Conservation (phyloP, 1,140 invertebrate species). For the Prorops nasuta region DNA sequence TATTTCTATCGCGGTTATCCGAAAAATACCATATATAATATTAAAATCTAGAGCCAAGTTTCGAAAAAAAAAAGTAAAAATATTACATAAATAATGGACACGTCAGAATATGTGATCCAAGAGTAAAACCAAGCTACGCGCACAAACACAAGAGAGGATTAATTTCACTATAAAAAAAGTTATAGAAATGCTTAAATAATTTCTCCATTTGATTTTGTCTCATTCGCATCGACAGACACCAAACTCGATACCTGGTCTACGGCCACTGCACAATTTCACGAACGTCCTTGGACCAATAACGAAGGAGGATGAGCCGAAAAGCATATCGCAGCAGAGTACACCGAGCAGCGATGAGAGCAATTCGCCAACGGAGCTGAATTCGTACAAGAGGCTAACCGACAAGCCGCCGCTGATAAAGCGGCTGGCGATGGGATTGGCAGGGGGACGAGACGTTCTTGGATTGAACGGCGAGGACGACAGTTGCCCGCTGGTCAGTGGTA, state of each 20-base stretch:
- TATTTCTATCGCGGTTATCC: too few species aligned
- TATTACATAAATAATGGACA: too few species aligned
- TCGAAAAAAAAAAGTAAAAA: too few species aligned
- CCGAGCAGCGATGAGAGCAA: conserved; percentile 83
- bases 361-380: conserved; percentile 85
- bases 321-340: conserved; percentile 62
- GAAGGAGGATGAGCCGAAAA: conserved; percentile 48
- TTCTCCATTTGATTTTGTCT: too few species aligned
- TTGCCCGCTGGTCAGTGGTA: conserved; percentile 61
- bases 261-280: conserved; percentile 54
- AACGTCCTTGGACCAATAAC: conserved; percentile 53
- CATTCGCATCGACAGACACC: conserved; percentile 40
- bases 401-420: conserved; percentile 81
- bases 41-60: too few species aligned
- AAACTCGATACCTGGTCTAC: conserved; percentile 58
- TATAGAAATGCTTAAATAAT: too few species aligned
- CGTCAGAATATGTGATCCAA: too few species aligned
- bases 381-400: conserved; percentile 76
- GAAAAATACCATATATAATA: too few species aligned
- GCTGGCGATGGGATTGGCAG: conserved; percentile 68
- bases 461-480: conserved; percentile 58
- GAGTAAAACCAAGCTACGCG: too few species aligned
- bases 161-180: neutral
- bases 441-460: conserved; percentile 48
- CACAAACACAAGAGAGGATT: too few species aligned